Percentiles rank a stretch among this genome's conserved stretches.
Evolutionary conservation across 2,797 vertebrate species (phyloP).

Genomic region (Enteromius paludinosus): DNA sequence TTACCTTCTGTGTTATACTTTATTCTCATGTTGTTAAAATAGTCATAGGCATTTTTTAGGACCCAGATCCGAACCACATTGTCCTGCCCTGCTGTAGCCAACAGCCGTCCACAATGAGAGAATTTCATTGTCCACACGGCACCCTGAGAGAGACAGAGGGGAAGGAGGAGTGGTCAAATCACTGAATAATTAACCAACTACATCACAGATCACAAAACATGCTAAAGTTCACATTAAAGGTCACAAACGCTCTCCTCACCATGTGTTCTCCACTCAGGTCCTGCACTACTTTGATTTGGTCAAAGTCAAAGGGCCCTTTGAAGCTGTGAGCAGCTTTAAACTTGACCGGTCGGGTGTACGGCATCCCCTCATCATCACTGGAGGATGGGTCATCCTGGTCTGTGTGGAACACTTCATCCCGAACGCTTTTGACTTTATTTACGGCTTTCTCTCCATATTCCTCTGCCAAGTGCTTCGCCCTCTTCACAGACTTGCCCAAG

Average conservation of each 20-base stretch:
- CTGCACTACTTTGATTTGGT: slow-evolving; percentile 96
- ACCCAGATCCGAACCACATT: slow-evolving; percentile 98
- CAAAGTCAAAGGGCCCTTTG: slow-evolving; percentile 99
- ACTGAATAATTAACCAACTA: slow-evolving; percentile 3
- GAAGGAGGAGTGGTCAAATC: neutral
- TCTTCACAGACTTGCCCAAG: slow-evolving; percentile 95
- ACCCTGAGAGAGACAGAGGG: slow-evolving; percentile 76
- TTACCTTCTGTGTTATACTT: slow-evolving; percentile 98
- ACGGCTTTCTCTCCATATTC: slow-evolving; percentile 97
- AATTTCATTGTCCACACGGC: slow-evolving; percentile 99
- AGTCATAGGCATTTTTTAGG: slow-evolving; percentile 95
- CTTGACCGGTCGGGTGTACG: slow-evolving; percentile 94
- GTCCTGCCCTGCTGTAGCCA: slow-evolving; percentile 95
- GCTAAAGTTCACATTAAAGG: slow-evolving; percentile 8
- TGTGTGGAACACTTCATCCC: slow-evolving; percentile 98
- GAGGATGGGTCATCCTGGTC: slow-evolving; percentile 97
- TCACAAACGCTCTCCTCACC: slow-evolving; percentile 75
- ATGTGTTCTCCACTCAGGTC: slow-evolving; percentile 98
- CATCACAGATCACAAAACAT: slow-evolving; percentile 3
- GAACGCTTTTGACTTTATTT: slow-evolving; percentile 98
- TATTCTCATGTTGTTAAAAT: slow-evolving; percentile 98
- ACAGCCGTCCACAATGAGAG: slow-evolving; percentile 94
- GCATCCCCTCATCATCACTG: slow-evolving; percentile 98
- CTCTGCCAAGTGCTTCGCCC: slow-evolving; percentile 94
- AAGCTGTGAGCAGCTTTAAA: slow-evolving; percentile 98